A percentile compares a stretch with the other conserved stretches of the same genome.
Conservation (phyloP, 2,113 vertebrate species). For the Synchiropus splendidus region DNA sequence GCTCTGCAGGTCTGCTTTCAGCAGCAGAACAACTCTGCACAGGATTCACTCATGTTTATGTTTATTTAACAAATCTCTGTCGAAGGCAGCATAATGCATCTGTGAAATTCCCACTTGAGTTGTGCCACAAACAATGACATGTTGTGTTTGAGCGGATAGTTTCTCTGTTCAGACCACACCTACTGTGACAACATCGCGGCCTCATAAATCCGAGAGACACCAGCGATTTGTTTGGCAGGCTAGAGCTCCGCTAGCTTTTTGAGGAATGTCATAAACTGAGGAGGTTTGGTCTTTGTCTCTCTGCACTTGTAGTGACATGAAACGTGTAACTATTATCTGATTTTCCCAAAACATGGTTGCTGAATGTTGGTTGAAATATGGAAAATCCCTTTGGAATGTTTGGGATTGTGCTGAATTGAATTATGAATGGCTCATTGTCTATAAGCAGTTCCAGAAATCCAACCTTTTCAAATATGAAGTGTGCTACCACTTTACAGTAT, state of each 20-base stretch:
- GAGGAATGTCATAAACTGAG: neutral
- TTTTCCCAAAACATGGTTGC: no score
- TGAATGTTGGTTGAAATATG: no score
- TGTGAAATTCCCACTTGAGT: neutral
- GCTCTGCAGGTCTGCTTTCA: neutral
- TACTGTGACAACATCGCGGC: conserved; percentile 6
- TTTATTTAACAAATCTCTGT: conserved; percentile 6
- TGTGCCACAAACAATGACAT: neutral
- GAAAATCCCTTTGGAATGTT: no score
- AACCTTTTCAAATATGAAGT: no score
- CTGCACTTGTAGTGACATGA: no score
- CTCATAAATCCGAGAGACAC: conserved; percentile 1
- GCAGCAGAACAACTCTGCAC: neutral
- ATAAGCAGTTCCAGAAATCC: no score
- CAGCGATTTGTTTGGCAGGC: neutral
- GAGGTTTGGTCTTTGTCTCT: no score
- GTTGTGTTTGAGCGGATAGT: neutral
- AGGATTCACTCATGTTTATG: neutral
- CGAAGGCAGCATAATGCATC: neutral
- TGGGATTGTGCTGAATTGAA: no score
- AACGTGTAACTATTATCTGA: no score
- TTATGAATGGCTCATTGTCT: no score
- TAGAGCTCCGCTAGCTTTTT: neutral
- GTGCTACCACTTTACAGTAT: no score
- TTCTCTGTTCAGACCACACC: conserved; percentile 1